Percentiles rank a stretch among this genome's conserved stretches.
These are phyloP conservation scores for Sterna hirundo DNA, from an alignment of 2,113 vertebrate species.

Conservation along the genomic window DNA sequence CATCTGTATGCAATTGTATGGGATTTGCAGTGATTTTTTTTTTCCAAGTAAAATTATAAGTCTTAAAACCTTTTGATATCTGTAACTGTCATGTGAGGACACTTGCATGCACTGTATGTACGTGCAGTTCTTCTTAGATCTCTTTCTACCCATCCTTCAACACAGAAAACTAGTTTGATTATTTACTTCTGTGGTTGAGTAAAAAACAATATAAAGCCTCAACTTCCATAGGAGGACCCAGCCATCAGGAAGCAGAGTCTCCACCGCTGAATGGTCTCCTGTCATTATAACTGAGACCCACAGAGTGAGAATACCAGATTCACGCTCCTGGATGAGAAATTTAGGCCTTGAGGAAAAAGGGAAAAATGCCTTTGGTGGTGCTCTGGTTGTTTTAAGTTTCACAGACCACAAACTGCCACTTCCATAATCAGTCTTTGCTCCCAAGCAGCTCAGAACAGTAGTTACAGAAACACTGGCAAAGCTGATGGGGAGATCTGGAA, in stretches of 20 bases:
- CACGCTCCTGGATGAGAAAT: background rate
- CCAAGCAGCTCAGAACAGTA: background rate
- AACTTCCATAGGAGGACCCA: background rate
- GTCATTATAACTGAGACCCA: background rate
- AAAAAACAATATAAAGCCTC: background rate
- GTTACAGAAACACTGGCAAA: background rate
- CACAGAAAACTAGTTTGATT: background rate
- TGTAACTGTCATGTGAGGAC: background rate
- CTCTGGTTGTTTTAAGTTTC: background rate
- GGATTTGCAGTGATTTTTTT: background rate
- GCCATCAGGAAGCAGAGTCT: background rate
- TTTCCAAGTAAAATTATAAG: background rate
- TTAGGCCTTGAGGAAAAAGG: background rate
- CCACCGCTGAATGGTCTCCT: background rate
- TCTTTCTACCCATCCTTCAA: background rate
- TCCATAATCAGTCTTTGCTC: background rate
- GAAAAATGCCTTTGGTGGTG: background rate
- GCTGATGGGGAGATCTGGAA: background rate
- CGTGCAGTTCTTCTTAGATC: background rate
- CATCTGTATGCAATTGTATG: background rate
- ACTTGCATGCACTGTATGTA: background rate
- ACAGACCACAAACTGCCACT: background rate
- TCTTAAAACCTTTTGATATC: background rate
- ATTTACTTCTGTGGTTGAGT: background rate
- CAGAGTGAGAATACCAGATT: background rate